Conservation (phyloP, 2,888 invertebrate genomes). For the Cephus pulcher region DNA sequence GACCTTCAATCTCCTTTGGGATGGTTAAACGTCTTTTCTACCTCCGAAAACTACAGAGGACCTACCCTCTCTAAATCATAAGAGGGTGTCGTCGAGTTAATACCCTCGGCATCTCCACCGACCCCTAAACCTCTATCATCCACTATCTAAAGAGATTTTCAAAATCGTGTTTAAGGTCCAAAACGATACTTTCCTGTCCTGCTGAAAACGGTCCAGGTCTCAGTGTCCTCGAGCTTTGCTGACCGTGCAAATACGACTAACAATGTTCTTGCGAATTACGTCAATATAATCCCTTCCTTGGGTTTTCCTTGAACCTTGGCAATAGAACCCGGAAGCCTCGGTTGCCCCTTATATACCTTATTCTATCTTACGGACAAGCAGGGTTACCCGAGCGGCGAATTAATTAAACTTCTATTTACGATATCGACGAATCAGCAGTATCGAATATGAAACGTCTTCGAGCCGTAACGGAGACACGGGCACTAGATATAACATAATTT, state of each 20-base stretch:
- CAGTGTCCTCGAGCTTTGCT: constrained; percentile 28
- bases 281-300: constrained; percentile 40
- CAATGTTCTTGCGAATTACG: not conserved
- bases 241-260: constrained; percentile 36
- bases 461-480: constrained; percentile 21
- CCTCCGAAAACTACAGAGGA: not conserved
- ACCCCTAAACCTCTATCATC: not conserved
- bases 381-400: constrained; percentile 62
- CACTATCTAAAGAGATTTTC: not conserved
- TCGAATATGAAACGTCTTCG: constrained; percentile 22
- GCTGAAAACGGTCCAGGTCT: not conserved
- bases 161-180: not conserved
- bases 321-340: not conserved
- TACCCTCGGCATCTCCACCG: not conserved
- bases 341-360: not conserved
- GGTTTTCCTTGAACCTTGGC: constrained; percentile 24
- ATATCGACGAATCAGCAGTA: constrained; percentile 65
- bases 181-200: not conserved
- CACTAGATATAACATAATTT: not conserved
- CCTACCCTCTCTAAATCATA: not conserved
- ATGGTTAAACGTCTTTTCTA: not conserved
- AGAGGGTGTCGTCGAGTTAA: not conserved
- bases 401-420: constrained; percentile 66
- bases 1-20: not conserved
- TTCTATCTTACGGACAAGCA: constrained; percentile 17